phyloP scores from a whole-genome alignment of 2,113 vertebrate species.

The Leuciscus idus region DNA sequence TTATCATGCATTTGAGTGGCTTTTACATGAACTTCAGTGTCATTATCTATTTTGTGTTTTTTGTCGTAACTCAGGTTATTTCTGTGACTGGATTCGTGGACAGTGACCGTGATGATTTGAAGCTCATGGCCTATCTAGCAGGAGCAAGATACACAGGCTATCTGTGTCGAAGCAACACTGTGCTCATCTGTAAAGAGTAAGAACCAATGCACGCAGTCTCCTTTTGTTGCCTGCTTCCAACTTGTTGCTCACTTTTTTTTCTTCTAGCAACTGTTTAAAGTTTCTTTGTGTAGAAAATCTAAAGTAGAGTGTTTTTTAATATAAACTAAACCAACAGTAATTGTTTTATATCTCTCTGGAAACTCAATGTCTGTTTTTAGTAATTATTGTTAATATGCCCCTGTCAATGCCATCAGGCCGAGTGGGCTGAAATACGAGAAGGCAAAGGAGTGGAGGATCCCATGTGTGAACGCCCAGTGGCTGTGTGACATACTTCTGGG shows the following conservation, averaged over 20 bases:
- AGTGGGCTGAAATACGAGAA: constrained; percentile 93
- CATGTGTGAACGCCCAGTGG: constrained; percentile 95
- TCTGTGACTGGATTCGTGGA: constrained; percentile 96
- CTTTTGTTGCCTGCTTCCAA: background rate
- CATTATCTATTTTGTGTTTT: background rate
- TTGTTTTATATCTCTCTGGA: background rate
- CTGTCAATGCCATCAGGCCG: constrained; percentile 74
- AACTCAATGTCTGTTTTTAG: background rate
- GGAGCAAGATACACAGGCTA: constrained; percentile 96
- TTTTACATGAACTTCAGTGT: background rate
- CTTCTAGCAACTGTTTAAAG: background rate
- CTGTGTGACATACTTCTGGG: constrained; percentile 94
- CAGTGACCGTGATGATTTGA: constrained; percentile 93
- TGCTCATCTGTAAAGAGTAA: constrained; percentile 98
- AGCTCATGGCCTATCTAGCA: constrained; percentile 93
- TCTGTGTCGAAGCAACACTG: constrained; percentile 92
- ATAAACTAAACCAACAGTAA: background rate
- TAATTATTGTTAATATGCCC: background rate
- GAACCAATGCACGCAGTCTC: constrained; percentile 47
- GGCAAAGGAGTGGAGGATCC: constrained; percentile 96
- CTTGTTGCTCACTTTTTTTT: background rate
- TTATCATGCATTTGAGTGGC: background rate
- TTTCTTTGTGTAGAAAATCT: background rate
- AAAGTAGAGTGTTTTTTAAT: background rate
- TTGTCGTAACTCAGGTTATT: constrained; percentile 82